These are phyloP conservation scores for Hymenochirus boettgeri DNA, from an alignment of 2,113 vertebrate genomes.

Conservation along the genomic window DNA sequence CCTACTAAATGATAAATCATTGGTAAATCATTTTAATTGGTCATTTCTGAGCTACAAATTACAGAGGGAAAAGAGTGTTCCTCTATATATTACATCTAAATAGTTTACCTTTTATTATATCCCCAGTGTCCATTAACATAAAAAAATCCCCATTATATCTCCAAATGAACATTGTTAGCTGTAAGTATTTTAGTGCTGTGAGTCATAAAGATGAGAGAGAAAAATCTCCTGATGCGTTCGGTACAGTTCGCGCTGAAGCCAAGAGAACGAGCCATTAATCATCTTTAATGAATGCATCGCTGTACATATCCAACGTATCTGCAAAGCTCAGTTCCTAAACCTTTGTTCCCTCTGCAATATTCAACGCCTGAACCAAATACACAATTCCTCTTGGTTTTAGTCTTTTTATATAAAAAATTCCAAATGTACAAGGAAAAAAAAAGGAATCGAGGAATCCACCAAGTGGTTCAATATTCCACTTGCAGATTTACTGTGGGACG, in stretches of 20 bases:
- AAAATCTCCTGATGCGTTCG: slow-evolving; percentile 22
- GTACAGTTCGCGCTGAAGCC: background rate
- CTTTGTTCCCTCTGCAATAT: slow-evolving; percentile 14
- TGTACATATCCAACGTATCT: slow-evolving; percentile 8
- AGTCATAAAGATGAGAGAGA: slow-evolving; percentile 5
- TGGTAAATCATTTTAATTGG: no score
- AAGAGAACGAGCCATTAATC: slow-evolving; percentile 36
- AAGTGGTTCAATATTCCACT: no score
- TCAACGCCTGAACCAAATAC: background rate
- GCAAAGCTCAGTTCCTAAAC: slow-evolving; percentile 28
- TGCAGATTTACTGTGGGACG: no score
- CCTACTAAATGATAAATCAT: no score
- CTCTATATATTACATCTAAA: no score
- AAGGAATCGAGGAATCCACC: no score
- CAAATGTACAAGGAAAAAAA: background rate
- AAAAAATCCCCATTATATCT: no score
- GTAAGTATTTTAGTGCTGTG: slow-evolving; percentile 11
- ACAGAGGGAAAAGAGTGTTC: no score
- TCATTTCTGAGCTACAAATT: no score
- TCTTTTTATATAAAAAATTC: background rate
- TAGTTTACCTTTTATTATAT: no score
- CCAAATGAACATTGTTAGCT: slow-evolving; percentile 1
- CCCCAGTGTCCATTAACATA: no score
- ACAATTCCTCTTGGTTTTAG: background rate
- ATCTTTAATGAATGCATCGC: slow-evolving; percentile 27